Base-by-base conservation (phyloP, 2,888 invertebrate genomes). In the Tetranychus piercei region DNA sequence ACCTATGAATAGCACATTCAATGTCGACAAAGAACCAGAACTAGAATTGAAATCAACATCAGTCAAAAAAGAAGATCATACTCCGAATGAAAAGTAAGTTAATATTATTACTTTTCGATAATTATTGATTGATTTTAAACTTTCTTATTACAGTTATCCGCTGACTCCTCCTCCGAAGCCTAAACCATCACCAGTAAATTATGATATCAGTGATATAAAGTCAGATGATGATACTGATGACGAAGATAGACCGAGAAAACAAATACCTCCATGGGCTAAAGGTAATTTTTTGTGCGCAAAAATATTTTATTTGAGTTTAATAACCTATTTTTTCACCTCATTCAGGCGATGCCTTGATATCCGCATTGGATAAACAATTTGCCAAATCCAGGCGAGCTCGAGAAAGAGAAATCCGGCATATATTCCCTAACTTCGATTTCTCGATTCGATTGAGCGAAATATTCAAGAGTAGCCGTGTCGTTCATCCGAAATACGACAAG, bases 221-320 rank as follows among this genome's bases (percentile, higher is more conserved):
- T 75, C 75, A 44, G 75, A 72, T 44, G 75, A 75, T 20, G 74
- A 71, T 43, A 74, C 74, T 23, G 75, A 75, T 67, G 75, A 75
- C 34, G 74, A 75, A n/a, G 22, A 22, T 44, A 22, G 44, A n/a
- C 74, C 74, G 3, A 71, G 74, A n/a, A 75, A 75, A 71, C 18
- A 22, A 6, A 74, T 75, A 43, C 75, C 75, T 7, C n/a, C n/a
- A n/a, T 75, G 75, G 75, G 75, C 75, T 8, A 23, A 72, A 64
- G 74, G 75, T 11, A 71, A 23, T n/a, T 66, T 66, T 66, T 11
- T 20, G 66, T 20, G 20, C n/a, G 1, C 6, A 18, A 7, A 20
- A 20, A 66, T 20, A 20, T 66, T 66, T 11, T 0, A 34, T 34
- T 34, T 34, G 34, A 34, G 34, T 34, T 34, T 34, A 34, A 34